These are phyloP conservation scores for Glyphotaelius pellucidus DNA, from an alignment of 2,888 invertebrate species.

Conservation along the genomic window DNA sequence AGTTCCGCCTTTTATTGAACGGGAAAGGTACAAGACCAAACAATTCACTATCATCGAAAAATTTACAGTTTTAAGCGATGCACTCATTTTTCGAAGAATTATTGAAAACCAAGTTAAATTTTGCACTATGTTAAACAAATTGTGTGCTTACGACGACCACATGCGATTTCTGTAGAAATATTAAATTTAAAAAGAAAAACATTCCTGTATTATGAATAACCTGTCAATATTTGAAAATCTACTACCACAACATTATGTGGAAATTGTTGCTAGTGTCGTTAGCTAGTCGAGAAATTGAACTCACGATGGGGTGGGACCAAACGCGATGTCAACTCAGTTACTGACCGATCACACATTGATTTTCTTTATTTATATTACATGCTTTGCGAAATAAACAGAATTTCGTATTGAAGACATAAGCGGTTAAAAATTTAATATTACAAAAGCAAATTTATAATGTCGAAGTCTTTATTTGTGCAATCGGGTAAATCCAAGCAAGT, in stretches of 20 bases:
- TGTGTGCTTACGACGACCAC: too few species aligned
- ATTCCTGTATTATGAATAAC: too few species aligned
- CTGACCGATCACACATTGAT: background rate
- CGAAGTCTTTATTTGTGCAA: background rate
- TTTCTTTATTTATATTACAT: background rate
- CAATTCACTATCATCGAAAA: background rate
- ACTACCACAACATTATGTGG: too few species aligned
- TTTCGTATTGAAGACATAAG: background rate
- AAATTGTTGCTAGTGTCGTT: too few species aligned
- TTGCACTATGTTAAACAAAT: background rate
- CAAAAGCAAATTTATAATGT: background rate
- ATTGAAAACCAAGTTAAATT: background rate
- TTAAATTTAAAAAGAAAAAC: too few species aligned
- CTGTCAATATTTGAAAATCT: too few species aligned
- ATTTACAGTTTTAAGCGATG: background rate
- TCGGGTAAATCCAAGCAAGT: background rate
- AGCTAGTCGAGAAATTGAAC: too few species aligned
- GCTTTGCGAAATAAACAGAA: background rate
- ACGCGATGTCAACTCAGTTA: too few species aligned
- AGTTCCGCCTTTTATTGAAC: too few species aligned
- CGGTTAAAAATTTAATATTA: background rate
- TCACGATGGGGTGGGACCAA: too few species aligned
- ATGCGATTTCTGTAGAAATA: too few species aligned
- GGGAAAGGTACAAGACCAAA: background rate
- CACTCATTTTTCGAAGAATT: background rate